These are phyloP conservation scores for Syrphus vitripennis DNA, from an alignment of 2,888 invertebrate species.

Conservation along the genomic window DNA sequence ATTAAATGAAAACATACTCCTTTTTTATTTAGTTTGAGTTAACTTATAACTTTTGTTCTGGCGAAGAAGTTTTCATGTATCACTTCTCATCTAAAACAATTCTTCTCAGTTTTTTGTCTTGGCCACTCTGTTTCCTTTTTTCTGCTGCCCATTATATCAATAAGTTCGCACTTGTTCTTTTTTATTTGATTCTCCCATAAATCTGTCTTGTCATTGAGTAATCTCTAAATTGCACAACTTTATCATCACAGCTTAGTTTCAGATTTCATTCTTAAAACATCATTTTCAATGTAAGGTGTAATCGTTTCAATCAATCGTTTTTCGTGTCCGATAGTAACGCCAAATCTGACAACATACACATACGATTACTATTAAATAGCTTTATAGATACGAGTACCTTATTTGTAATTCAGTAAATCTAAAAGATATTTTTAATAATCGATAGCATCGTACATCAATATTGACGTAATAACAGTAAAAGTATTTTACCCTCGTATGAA, in stretches of 20 bases:
- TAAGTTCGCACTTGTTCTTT: not conserved
- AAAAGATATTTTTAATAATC: not conserved
- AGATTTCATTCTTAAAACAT: not conserved
- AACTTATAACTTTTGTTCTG: no score
- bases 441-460: not conserved
- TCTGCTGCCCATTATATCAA: not conserved
- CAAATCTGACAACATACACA: not conserved
- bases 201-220: not conserved
- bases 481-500: not conserved
- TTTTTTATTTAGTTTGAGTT: no score
- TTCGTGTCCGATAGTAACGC: not conserved
- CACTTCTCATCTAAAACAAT: no score
- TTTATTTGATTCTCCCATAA: not conserved
- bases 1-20: no score
- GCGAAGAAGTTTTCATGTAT: no score
- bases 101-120: no score
- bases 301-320: not conserved
- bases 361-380: not conserved
- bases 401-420: not conserved
- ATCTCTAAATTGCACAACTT: not conserved
- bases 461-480: not conserved
- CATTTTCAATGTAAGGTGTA: not conserved
- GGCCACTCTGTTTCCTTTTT: no score
- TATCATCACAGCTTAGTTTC: not conserved
- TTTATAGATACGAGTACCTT: not conserved